Conservation (phyloP, 2,113 vertebrate species). For the Hiodon alosoides region DNA sequence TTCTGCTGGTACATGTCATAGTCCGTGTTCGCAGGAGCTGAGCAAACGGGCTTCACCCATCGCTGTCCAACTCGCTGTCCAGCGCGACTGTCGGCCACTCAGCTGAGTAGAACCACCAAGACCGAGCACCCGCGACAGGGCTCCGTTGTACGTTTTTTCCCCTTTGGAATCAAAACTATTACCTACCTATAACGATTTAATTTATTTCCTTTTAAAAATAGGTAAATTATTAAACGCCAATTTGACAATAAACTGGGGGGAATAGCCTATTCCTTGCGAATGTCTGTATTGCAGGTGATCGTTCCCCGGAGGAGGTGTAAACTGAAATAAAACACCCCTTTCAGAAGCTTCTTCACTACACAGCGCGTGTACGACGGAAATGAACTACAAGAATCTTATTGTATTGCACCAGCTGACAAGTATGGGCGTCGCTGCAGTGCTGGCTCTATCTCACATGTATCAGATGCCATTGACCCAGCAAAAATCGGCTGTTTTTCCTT, state of each 20-base stretch:
- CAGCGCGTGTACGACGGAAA: background rate
- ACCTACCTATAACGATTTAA: too few species aligned
- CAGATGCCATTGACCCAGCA: too few species aligned
- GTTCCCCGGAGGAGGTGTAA: too few species aligned
- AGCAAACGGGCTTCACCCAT: slow-evolving; percentile 41
- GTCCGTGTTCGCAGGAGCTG: slow-evolving; percentile 26
- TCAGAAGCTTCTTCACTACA: background rate
- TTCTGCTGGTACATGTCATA: slow-evolving; percentile 57
- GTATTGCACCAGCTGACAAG: background rate
- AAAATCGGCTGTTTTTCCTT: too few species aligned
- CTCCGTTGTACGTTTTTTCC: background rate
- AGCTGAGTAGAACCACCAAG: background rate
- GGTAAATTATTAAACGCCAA: too few species aligned
- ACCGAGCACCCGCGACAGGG: background rate
- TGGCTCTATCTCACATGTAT: background rate
- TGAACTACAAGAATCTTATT: background rate
- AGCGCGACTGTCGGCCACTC: background rate
- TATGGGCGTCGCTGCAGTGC: slow-evolving; percentile 10
- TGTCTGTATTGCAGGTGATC: too few species aligned
- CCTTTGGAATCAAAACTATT: too few species aligned
- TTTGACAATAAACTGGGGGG: too few species aligned
- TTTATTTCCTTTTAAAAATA: too few species aligned
- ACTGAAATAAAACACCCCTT: too few species aligned
- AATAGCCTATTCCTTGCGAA: too few species aligned
- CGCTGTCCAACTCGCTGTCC: slow-evolving; percentile 24